Evolutionary conservation across 64 coral and sea anemone species (phyloP).

Genomic region (Montipora efflorescens): DNA sequence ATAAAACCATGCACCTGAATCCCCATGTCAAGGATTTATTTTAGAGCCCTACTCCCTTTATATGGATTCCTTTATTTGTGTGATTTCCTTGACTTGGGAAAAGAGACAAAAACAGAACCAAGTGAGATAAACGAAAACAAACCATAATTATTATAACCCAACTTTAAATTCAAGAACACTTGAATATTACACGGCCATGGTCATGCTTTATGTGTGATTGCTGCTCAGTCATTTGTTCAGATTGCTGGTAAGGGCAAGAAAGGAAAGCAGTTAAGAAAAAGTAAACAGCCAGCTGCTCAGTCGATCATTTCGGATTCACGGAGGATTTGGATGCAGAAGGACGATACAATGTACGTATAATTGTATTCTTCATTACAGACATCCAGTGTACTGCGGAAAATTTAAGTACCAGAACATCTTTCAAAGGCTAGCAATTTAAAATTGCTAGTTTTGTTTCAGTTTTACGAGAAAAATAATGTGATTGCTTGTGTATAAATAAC

Average conservation of each 20-base stretch:
- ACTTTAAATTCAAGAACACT: not conserved
- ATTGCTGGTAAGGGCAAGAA: not conserved
- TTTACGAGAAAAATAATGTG: not conserved
- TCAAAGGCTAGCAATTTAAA: not conserved
- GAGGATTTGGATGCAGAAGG: not conserved
- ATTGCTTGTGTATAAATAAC: not conserved
- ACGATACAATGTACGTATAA: not conserved
- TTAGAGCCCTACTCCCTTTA: not conserved
- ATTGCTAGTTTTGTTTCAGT: not conserved
- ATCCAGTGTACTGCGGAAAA: not conserved
- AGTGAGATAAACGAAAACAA: not conserved
- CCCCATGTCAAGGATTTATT: not conserved
- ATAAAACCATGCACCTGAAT: not conserved
- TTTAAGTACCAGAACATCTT: not conserved
- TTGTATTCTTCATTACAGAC: not conserved
- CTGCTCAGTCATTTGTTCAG: not conserved
- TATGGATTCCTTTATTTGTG: too few relatives aligned
- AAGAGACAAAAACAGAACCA: too few relatives aligned
- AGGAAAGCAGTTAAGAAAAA: not conserved
- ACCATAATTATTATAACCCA: not conserved
- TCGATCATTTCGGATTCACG: not conserved
- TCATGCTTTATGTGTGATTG: not conserved
- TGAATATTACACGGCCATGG: not conserved
- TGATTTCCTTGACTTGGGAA: too few relatives aligned
- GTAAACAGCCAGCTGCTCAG: not conserved